A percentile compares a stretch with the other conserved stretches of the same genome.
Evolutionary conservation across 2,888 invertebrate genomes (phyloP).

Genomic region (Hypolimnas misippus): DNA sequence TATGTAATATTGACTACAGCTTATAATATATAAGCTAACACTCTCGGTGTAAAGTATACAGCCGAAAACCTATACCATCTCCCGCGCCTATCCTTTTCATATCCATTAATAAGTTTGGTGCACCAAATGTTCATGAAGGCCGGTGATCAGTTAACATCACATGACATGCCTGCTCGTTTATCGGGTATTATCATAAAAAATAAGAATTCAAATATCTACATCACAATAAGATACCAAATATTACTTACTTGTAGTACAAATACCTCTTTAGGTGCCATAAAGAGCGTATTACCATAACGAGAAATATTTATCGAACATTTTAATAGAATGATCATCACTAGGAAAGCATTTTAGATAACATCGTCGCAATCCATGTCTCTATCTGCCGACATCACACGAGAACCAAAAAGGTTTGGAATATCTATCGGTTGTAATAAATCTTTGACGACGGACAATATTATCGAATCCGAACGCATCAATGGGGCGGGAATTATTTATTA

Average conservation of each 20-base stretch:
- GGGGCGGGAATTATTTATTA: constrained; percentile 44
- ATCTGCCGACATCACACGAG: constrained; percentile 60
- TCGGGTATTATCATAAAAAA: too few relatives aligned
- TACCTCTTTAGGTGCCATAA: too few relatives aligned
- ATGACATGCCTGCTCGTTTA: too few relatives aligned
- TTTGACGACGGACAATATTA: constrained; percentile 67
- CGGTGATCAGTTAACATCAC: background rate
- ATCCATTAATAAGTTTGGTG: too few relatives aligned
- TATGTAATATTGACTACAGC: too few relatives aligned
- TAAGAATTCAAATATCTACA: constrained; percentile 10
- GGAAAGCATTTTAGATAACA: constrained; percentile 48
- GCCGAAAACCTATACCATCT: too few relatives aligned
- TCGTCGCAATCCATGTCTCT: constrained; percentile 53
- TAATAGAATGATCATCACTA: constrained; percentile 61
- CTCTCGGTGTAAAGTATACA: too few relatives aligned
- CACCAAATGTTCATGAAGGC: too few relatives aligned
- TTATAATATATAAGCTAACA: too few relatives aligned
- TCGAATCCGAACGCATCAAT: constrained; percentile 49
- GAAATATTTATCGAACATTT: constrained; percentile 60
- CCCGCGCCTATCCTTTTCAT: too few relatives aligned
- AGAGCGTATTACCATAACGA: constrained; percentile 53
- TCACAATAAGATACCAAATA: constrained; percentile 17
- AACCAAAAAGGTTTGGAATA: constrained; percentile 64
- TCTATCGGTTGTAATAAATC: constrained; percentile 73
- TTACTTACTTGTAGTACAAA: too few relatives aligned